Base-by-base conservation (phyloP, 2,888 invertebrate species). In the Mythimna pallens region DNA sequence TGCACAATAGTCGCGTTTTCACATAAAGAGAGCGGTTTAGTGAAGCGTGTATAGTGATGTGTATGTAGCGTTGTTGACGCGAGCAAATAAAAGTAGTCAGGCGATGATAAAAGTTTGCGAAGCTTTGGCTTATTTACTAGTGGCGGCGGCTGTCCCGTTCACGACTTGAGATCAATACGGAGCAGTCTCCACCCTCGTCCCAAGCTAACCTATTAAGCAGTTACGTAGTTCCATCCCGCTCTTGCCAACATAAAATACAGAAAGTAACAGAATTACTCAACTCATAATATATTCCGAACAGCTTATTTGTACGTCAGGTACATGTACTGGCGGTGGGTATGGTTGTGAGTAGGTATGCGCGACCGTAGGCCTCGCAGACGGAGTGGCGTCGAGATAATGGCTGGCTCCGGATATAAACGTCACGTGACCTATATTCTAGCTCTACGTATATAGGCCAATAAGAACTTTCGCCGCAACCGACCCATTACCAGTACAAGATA, bases 91-190 rank as follows among this genome's bases (percentile, higher is more conserved):
- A 78, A 82, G 34, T 81, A 76, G 74, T 74, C 75, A 76, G 65
- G 55, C 68, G 76, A 79, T 80, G 84, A 82, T 76, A 86, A 85
- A 85, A 90, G 87, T 91, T 90, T 81, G 84, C 82, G 76, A 87
- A 89, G 86, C 87, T 87, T 89, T 84, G 83, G 83, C 86, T 89
- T 92, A 91, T 93, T 93, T 91, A 92, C 88, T 89, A 88, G 86
- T 87, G 86, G 80, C 86, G 88, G 86, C 88, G 83, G 81, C 89
- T 88, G 90, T 88, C 88, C 89, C 87, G 90, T 87, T 89, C 89
- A 88, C 89, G 86, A 89, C 90, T 90, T 85, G 85, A 92, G 94
- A 94, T 95, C 95, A 93, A 95, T 95, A 95, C 94, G 89, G 89
- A 92, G 92, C 89, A 91, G 92, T 91, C 92, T 92, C 92, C 91